Base-by-base conservation (phyloP, 1,140 invertebrate species). In the Drosophila equinoxialis region DNA sequence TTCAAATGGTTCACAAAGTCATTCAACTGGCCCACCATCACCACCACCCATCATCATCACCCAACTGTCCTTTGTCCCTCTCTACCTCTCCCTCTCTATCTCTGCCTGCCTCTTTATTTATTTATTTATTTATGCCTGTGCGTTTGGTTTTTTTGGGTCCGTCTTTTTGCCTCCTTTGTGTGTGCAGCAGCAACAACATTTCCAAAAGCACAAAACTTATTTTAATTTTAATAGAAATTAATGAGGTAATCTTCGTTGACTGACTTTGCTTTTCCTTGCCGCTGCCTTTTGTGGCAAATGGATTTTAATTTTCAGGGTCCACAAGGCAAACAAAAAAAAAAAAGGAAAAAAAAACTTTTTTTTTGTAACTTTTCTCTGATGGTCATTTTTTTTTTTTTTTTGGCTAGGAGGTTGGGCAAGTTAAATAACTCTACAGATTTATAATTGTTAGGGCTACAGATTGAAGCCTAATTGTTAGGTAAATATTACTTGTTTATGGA, bases 141-240 rank as follows among this genome's bases (percentile, higher is more conserved):
- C 66, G 66, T 65, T 51, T 51, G 45, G 45, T 23, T 51, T 51
- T 51, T 51, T 51, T 51, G 45, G 45, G 45, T 51, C 17, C 45
- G 45, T 20, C 45, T 51, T 30, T 51, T 51, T 51, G 45, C 17
- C 45, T 51, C 45, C 17, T 51, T 51, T 51, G 17, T 51, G 45
- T 51, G 57, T 33, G 23, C 23, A 11, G 54, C 23, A 23, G 54
- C 54, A 30, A 10, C 33, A 58, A 58, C 55, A 30, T 33, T 58
- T 58, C 26, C 45, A 51, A 51, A 51, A 59, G 63, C 75, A 74
- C 69, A 48, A 30, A 77, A 77, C 75, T 71, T 77, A 77, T 77
- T 77, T 77, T 77, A 77, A 77, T 77, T 77, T 77, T 77, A 77
- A 77, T 77, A 77, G 75, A 77, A 77, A 77, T 77, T 77, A 77